Conservation (phyloP, 2,113 vertebrate genomes). For the Sander lucioperca region DNA sequence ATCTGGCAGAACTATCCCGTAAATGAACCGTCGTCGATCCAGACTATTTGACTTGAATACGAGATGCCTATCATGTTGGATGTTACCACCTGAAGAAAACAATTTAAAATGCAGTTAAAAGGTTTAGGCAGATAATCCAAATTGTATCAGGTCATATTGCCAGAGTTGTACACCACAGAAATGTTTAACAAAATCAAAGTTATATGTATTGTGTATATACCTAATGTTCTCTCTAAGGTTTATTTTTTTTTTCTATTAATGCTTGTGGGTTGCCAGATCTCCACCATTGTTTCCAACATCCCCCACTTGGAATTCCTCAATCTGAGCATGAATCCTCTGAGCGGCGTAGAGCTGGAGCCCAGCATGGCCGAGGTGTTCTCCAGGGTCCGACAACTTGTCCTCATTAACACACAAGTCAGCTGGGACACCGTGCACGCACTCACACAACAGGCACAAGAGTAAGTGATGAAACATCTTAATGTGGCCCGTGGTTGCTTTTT, state of each 20-base stretch:
- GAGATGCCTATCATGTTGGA: too few relatives aligned
- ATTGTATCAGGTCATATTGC: too few relatives aligned
- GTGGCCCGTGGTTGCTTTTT: neutral
- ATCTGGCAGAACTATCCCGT: too few relatives aligned
- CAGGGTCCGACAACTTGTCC: conserved; percentile 92
- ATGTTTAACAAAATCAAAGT: neutral
- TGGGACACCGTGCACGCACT: conserved; percentile 97
- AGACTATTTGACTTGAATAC: too few relatives aligned
- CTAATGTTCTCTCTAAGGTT: too few relatives aligned
- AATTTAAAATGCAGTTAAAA: too few relatives aligned
- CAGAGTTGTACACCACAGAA: too few relatives aligned
- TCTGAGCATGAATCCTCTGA: conserved; percentile 97
- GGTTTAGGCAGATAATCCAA: too few relatives aligned
- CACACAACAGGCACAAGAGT: conserved; percentile 92
- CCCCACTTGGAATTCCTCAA: conserved; percentile 97
- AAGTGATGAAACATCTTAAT: conserved; percentile 67
- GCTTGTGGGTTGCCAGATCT: conserved; percentile 85
- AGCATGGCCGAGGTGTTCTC: conserved; percentile 90
- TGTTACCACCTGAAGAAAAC: too few relatives aligned
- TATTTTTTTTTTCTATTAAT: neutral
- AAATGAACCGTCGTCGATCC: too few relatives aligned
- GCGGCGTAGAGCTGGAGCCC: conserved; percentile 88
- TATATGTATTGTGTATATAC: too few relatives aligned
- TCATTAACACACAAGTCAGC: conserved; percentile 96
- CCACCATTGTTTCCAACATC: conserved; percentile 96